Conservation (phyloP, 2,888 invertebrate genomes). For the Minunthozetes semirufus region DNA sequence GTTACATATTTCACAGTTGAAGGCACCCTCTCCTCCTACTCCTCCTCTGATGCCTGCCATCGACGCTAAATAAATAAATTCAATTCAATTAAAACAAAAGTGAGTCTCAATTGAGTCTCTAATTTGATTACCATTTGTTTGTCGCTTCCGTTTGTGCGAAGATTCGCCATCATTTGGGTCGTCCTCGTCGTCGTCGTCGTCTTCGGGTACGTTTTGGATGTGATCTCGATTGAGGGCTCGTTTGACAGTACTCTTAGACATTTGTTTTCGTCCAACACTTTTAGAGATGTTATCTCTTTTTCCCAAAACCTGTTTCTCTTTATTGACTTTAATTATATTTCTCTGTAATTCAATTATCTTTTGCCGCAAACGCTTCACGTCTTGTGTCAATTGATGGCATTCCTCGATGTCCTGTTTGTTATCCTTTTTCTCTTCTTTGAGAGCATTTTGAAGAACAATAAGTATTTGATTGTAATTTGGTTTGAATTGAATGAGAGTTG, state of each 20-base stretch:
- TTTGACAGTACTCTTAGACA: neutral
- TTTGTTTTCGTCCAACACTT: neutral
- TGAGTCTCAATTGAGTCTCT: too few species aligned
- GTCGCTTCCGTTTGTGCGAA: too few species aligned
- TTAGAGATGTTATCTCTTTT: neutral
- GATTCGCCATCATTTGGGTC: neutral
- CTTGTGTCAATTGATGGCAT: neutral
- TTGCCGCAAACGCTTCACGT: conserved; percentile 18
- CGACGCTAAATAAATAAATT: neutral
- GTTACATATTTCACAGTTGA: conserved; percentile 19
- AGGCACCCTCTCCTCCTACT: neutral
- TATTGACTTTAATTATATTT: conserved; percentile 15
- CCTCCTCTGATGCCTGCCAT: neutral
- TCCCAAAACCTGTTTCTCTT: neutral
- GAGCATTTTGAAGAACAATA: conserved; percentile 17
- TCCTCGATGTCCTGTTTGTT: conserved; percentile 17
- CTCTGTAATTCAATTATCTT: conserved; percentile 30
- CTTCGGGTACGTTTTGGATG: neutral
- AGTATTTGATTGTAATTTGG: conserved; percentile 15
- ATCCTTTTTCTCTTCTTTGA: conserved; percentile 6
- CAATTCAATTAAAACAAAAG: too few species aligned
- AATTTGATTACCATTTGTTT: neutral
- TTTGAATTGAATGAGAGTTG: neutral
- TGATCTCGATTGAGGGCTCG: neutral
- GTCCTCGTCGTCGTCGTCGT: neutral